These are phyloP conservation scores for Notothenia rossii DNA, from an alignment of 2,113 vertebrate genomes.

Conservation along the genomic window DNA sequence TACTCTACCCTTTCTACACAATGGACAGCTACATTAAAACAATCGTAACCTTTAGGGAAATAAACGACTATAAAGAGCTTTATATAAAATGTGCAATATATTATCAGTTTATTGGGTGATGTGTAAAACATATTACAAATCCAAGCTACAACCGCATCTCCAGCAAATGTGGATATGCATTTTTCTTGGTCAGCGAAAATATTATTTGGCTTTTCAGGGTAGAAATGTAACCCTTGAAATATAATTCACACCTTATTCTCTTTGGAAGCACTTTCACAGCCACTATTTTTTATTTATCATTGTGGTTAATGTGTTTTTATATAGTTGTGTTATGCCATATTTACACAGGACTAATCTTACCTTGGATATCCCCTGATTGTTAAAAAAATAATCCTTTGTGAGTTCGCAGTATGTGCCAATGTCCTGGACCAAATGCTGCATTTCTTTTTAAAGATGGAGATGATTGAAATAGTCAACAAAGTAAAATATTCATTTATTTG, in stretches of 20 bases:
- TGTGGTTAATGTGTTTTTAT: slow-evolving; percentile 33
- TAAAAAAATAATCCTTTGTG: slow-evolving; percentile 19
- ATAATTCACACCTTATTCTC: slow-evolving; percentile 23
- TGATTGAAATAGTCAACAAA: no score
- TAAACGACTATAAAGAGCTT: background rate
- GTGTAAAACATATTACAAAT: no score
- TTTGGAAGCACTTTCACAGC: slow-evolving; percentile 12
- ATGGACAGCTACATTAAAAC: slow-evolving; percentile 18
- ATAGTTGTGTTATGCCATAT: slow-evolving; percentile 6
- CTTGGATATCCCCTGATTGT: background rate
- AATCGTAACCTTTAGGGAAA: background rate
- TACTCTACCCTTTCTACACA: background rate
- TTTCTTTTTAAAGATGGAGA: background rate
- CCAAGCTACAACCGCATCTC: background rate
- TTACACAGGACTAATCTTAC: slow-evolving; percentile 18
- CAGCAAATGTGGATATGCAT: background rate
- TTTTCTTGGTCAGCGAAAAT: slow-evolving; percentile 18
- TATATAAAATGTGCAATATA: background rate
- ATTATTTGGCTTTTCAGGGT: background rate
- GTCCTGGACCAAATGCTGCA: background rate
- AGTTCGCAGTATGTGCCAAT: background rate
- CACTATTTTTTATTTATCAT: background rate
- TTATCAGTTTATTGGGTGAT: background rate
- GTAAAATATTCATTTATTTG: background rate
- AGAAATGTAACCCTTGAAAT: slow-evolving; percentile 10